phyloP scores from a whole-genome alignment of 2,113 vertebrate genomes.

The Toxotes jaculatrix region DNA sequence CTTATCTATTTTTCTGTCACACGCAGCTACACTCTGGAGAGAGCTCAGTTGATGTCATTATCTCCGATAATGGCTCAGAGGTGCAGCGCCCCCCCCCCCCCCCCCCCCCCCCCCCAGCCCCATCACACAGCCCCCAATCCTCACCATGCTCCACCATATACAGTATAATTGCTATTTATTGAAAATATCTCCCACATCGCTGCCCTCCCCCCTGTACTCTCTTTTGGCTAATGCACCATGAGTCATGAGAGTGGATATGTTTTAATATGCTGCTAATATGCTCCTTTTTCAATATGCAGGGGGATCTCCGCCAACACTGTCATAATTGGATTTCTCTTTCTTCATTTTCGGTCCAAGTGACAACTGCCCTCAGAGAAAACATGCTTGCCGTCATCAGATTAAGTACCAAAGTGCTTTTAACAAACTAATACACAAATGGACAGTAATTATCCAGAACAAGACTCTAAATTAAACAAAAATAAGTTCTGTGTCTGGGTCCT shows the following conservation, averaged over 20 bases:
- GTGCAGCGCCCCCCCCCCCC: slow-evolving; percentile 35
- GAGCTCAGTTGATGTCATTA: slow-evolving; percentile 77
- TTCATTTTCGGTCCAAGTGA: slow-evolving; percentile 57
- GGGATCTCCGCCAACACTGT: slow-evolving; percentile 19
- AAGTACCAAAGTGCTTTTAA: slow-evolving; percentile 40
- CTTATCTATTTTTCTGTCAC: slow-evolving; percentile 75
- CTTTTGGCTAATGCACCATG: slow-evolving; percentile 27
- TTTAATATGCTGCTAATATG: slow-evolving; percentile 56
- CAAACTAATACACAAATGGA: slow-evolving; percentile 32
- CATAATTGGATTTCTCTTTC: slow-evolving; percentile 64
- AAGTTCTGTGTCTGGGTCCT: not conserved
- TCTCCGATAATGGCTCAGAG: slow-evolving; percentile 72
- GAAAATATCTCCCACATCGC: slow-evolving; percentile 60
- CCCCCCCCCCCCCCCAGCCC: not conserved
- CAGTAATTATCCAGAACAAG: slow-evolving; percentile 1
- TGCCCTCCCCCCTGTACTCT: slow-evolving; percentile 3
- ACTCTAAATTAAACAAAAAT: not conserved
- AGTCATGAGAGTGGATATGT: slow-evolving; percentile 33
- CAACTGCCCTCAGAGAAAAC: slow-evolving; percentile 50
- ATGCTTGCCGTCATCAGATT: slow-evolving; percentile 50
- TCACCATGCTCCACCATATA: slow-evolving; percentile 43
- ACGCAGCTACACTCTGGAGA: slow-evolving; percentile 72
- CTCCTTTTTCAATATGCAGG: slow-evolving; percentile 10
- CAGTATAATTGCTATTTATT: slow-evolving; percentile 73
- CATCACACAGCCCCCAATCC: not conserved